These are phyloP conservation scores for Xestia sexstrigata DNA, from an alignment of 2,888 invertebrate genomes.

Conservation along the genomic window DNA sequence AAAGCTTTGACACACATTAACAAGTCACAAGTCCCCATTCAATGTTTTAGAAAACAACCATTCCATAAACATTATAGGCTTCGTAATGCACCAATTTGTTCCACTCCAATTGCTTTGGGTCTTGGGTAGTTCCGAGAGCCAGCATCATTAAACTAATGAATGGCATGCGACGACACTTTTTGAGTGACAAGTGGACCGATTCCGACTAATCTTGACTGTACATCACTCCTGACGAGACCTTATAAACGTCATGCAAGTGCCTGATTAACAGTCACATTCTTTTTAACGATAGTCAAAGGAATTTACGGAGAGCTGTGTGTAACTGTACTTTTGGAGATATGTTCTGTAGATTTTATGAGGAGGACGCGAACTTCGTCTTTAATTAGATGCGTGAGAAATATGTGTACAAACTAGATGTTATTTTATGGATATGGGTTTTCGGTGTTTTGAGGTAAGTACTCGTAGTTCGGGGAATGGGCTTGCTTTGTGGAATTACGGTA, in stretches of 20 bases:
- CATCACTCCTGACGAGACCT: conserved; percentile 71
- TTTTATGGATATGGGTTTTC: conserved; percentile 55
- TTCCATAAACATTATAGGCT: conserved; percentile 60
- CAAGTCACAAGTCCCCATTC: conserved; percentile 40
- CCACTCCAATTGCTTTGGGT: conserved; percentile 69
- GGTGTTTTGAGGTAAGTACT: conserved; percentile 44
- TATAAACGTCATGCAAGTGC: conserved; percentile 77
- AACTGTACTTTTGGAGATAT: conserved; percentile 62
- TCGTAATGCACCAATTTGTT: conserved; percentile 71
- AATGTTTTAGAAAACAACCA: conserved; percentile 57
- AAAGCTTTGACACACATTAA: conserved; percentile 28
- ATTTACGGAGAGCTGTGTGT: conserved; percentile 62
- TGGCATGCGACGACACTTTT: conserved; percentile 67
- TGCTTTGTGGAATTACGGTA: conserved; percentile 35
- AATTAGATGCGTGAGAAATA: conserved; percentile 63
- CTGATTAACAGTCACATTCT: conserved; percentile 76
- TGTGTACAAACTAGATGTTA: conserved; percentile 42
- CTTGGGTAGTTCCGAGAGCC: conserved; percentile 55
- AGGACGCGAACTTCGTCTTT: conserved; percentile 54
- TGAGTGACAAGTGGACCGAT: conserved; percentile 67
- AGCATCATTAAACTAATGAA: conserved; percentile 67
- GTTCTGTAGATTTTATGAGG: conserved; percentile 59
- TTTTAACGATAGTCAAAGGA: conserved; percentile 67
- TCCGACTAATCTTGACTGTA: conserved; percentile 76
- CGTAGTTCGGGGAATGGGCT: conserved; percentile 19